Evolutionary conservation across 2,888 invertebrate species (phyloP).

Genomic region (Mesopsocus fuscifrons): DNA sequence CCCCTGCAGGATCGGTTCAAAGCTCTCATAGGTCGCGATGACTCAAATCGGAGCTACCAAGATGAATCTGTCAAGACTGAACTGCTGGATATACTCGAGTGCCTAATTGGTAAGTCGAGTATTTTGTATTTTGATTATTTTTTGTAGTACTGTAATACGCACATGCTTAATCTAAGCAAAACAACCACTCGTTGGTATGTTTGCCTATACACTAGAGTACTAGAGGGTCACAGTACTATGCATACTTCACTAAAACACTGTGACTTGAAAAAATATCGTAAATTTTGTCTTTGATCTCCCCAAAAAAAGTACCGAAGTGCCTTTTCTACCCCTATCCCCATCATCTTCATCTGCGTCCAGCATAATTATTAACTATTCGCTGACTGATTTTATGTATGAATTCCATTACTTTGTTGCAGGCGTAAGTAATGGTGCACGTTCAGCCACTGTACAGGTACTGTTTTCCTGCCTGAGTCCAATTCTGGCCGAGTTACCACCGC

Average conservation of each 20-base stretch:
- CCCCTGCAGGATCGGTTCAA: constrained; percentile 36
- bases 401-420: constrained; percentile 27
- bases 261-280: no score
- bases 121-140: constrained; percentile 1
- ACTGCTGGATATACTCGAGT: constrained; percentile 55
- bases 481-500: constrained; percentile 43
- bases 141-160: background rate
- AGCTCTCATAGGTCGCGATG: constrained; percentile 29
- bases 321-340: no score
- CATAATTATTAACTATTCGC: no score
- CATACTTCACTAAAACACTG: no score
- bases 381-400: no score
- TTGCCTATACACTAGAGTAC: no score
- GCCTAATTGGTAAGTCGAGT: constrained; percentile 37
- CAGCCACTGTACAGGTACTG: constrained; percentile 27
- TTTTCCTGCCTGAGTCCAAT: constrained; percentile 43
- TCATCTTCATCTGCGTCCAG: no score
- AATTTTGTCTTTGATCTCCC: no score
- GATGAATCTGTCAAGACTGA: constrained; percentile 43
- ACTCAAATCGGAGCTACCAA: constrained; percentile 33
- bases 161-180: no score
- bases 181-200: no score
- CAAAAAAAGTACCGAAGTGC: no score
- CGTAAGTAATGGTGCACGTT: constrained; percentile 40
- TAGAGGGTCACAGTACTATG: no score